phyloP scores from a whole-genome alignment of 2,797 vertebrate species.

The Numenius phaeopus region DNA sequence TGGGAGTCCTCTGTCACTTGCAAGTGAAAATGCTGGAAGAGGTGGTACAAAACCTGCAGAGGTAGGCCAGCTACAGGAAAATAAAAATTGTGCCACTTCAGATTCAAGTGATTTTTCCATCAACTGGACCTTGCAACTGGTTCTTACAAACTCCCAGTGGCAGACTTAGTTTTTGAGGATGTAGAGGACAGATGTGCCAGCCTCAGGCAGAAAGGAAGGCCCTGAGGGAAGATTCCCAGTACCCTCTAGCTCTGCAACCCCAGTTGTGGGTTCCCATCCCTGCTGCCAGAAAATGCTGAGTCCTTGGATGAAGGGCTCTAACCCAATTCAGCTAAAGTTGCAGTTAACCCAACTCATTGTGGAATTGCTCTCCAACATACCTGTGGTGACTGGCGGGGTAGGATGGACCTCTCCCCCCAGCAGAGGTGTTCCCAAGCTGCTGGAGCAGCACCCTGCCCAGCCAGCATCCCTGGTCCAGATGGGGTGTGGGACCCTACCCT shows the following conservation, averaged over 20 bases:
- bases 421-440: not conserved
- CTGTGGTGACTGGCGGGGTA: not conserved
- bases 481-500: not conserved
- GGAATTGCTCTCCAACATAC: not conserved
- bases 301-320: not conserved
- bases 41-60: not conserved
- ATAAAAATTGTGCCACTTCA: not conserved
- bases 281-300: not conserved
- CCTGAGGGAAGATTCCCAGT: not conserved
- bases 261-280: not conserved
- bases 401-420: not conserved
- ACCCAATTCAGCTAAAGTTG: not conserved
- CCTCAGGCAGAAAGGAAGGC: not conserved
- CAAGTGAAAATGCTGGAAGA: not conserved
- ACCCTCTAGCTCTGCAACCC: not conserved
- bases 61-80: not conserved
- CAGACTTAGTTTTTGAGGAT: not conserved
- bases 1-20: not conserved
- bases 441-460: not conserved
- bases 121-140: not conserved
- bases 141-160: not conserved
- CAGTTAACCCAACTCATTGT: not conserved
- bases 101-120: not conserved
- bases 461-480: not conserved
- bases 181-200: not conserved